A percentile compares a stretch with the other conserved stretches of the same genome.
These are phyloP conservation scores for Cancer borealis DNA, from an alignment of 2,888 invertebrate genomes.

Conservation along the genomic window DNA sequence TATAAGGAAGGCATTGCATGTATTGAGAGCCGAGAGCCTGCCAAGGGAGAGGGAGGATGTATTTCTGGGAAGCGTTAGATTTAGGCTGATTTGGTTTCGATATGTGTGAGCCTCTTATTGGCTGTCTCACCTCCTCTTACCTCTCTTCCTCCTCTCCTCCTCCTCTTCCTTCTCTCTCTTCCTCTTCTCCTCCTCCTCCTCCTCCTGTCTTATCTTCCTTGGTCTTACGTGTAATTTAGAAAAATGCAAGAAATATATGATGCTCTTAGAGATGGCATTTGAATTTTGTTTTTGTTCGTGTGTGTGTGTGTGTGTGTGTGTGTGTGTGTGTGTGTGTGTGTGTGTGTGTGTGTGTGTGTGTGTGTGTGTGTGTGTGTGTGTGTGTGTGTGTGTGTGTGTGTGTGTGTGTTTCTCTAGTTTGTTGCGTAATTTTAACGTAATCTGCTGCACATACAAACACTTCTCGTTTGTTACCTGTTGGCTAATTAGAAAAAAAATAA, in stretches of 20 bases:
- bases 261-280: too few species aligned
- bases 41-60: background rate
- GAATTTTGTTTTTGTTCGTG: too few species aligned
- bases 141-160: background rate
- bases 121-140: background rate
- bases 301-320: too few species aligned
- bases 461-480: background rate
- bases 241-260: too few species aligned
- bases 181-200: background rate
- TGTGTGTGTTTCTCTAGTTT: background rate
- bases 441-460: background rate
- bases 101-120: background rate
- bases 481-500: background rate
- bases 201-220: background rate
- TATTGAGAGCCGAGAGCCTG: background rate
- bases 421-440: background rate
- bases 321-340: too few species aligned
- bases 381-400: background rate
- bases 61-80: background rate
- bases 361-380: background rate
- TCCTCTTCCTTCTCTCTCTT: background rate
- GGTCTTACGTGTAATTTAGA: too few species aligned
- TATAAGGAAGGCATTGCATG: constrained; percentile 4
- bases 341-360: too few species aligned
- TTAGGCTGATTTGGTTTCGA: background rate